A percentile compares a stretch with the other conserved stretches of the same genome.
These are phyloP conservation scores for Thyatira batis DNA, from an alignment of 2,888 invertebrate species.

Conservation along the genomic window DNA sequence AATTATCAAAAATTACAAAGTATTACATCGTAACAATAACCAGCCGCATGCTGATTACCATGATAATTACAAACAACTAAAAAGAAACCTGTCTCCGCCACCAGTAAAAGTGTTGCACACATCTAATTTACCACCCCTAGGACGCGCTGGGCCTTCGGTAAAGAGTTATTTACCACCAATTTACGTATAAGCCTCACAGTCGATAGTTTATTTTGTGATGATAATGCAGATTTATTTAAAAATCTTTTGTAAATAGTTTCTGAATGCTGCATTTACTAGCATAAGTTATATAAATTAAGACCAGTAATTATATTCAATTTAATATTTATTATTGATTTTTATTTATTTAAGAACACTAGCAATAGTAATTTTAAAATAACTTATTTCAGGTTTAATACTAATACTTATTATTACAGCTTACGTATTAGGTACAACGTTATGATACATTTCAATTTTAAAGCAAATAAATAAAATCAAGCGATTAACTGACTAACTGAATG, in stretches of 20 bases:
- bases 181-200: conserved; percentile 45
- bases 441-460: too few species aligned
- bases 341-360: too few species aligned
- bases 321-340: too few species aligned
- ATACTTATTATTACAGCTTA: too few species aligned
- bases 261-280: conserved; percentile 69
- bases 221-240: conserved; percentile 19
- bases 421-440: too few species aligned
- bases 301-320: background rate
- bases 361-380: too few species aligned
- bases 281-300: conserved; percentile 28
- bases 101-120: conserved; percentile 49
- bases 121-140: conserved; percentile 64
- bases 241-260: conserved; percentile 57
- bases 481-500: too few species aligned
- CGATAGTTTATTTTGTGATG: conserved; percentile 46
- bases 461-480: too few species aligned
- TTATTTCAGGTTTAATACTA: too few species aligned
- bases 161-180: conserved; percentile 71
- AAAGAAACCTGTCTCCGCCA: conserved; percentile 50
- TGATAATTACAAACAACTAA: conserved; percentile 38
- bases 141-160: conserved; percentile 71
- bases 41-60: conserved; percentile 42
- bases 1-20: conserved; percentile 72
- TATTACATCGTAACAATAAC: conserved; percentile 64